phyloP scores from a whole-genome alignment of 2,113 vertebrate species.

The Phaethornis superciliosus region DNA sequence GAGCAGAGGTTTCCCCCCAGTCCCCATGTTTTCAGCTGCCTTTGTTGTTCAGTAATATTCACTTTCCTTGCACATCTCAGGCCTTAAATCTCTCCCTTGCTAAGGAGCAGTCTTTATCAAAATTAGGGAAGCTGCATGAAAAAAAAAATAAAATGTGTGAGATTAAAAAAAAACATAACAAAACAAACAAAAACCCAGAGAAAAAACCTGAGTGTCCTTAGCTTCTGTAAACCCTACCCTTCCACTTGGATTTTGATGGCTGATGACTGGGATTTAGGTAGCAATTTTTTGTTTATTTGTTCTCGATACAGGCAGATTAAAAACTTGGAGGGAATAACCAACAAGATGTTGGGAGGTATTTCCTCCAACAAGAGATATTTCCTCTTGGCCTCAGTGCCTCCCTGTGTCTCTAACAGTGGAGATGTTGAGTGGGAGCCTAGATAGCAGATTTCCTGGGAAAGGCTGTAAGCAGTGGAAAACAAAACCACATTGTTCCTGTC shows the following conservation, averaged over 20 bases:
- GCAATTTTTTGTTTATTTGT: constrained; percentile 45
- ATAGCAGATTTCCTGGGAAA: neutral
- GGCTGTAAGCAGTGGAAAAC: neutral
- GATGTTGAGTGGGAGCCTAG: neutral
- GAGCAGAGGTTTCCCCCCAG: neutral
- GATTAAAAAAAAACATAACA: neutral
- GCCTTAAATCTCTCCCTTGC: neutral
- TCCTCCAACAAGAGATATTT: too few species aligned
- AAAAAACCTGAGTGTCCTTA: neutral
- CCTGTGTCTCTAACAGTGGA: neutral
- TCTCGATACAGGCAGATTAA: constrained; percentile 13
- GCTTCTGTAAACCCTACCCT: neutral
- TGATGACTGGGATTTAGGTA: neutral
- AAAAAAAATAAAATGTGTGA: neutral
- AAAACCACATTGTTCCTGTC: neutral
- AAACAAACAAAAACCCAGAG: neutral
- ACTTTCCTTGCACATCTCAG: neutral
- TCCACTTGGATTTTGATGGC: neutral
- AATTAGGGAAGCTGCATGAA: neutral
- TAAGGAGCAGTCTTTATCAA: neutral
- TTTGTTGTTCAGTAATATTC: neutral
- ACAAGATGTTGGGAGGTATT: neutral
- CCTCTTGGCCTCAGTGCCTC: neutral
- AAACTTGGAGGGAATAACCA: neutral
- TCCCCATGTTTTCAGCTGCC: neutral